These are phyloP conservation scores for Pristionchus mayeri DNA, from an alignment of 2,888 invertebrate species.

Conservation along the genomic window DNA sequence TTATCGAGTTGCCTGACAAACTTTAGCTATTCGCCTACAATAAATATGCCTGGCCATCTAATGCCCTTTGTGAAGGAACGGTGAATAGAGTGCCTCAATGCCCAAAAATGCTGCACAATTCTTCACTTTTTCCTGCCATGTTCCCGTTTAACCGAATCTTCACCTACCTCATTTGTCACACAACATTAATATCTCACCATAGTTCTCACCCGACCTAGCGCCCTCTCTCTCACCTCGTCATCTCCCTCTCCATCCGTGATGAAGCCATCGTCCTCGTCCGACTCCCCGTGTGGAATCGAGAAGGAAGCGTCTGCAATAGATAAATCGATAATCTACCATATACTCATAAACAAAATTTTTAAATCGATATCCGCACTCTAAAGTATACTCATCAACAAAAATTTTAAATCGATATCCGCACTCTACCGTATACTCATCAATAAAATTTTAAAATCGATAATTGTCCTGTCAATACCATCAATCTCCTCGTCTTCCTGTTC, in stretches of 20 bases:
- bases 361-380: not conserved
- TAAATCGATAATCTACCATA: not conserved
- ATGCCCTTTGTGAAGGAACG: too few species aligned
- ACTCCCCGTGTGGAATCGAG: not conserved
- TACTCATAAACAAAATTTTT: too few species aligned
- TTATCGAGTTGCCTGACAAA: too few species aligned
- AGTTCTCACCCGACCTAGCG: too few species aligned
- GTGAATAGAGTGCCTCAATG: too few species aligned
- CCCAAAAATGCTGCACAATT: too few species aligned
- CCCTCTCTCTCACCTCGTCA: not conserved
- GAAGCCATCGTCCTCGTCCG: not conserved
- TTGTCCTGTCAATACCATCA: too few species aligned
- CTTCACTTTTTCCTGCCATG: not conserved
- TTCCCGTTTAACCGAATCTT: not conserved
- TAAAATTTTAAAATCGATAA: not conserved
- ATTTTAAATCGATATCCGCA: not conserved
- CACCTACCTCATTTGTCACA: not conserved
- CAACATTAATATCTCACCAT: not conserved
- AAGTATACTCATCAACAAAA: too few species aligned
- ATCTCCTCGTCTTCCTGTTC: not conserved
- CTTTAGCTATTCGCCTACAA: too few species aligned
- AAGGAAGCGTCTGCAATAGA: not conserved
- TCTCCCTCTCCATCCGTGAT: constrained; percentile 29
- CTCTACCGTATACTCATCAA: not conserved
- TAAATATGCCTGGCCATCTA: too few species aligned